Base-by-base conservation (phyloP, 2,113 vertebrate genomes). In the Mustela nigripes region DNA sequence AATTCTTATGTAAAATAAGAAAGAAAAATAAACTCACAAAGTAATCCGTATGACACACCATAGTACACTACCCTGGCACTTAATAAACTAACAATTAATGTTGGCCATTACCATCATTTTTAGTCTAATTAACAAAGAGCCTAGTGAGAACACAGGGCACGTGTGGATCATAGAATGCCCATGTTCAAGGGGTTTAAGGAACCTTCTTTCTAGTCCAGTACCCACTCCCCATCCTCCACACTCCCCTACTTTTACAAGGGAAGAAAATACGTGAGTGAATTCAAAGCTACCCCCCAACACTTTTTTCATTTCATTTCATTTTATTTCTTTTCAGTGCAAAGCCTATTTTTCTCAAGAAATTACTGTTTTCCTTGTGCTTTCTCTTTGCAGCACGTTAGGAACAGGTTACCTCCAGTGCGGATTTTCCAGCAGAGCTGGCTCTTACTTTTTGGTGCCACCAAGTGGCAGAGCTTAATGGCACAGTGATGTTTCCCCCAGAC, bases 361-460 rank as follows among this genome's bases (percentile, higher is more conserved):
- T 11, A 74, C 74, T 16, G 31, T 39, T 71, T 65, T 12, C 45
- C 53, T n/a, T 95, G 16, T 31, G 21, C 1, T 92, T 92, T 94
- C n/a, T 76, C 94, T 95, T 60, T 89, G 28, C 94, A 76, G 71
- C 3, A 9, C 42, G 0, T 50, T 36, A 74, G 24, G 33, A 48
- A n/a, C 11, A 4, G 0, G n/a, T 39, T 60, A 7, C 33, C 86
- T 45, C 60, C 36, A 26, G 58, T 21, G 39, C 0, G 1, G 50
- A 60, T 22, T 28, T 19, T 22, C 71, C 4, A 2, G 39, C 69
- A 14, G 53, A 42, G 11, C 0, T 2, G 5, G 11, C 71, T 60
- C 79, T 98, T 98, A 98, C 95, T 98, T 93, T 93, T 95, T 98
- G 96, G 98, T 98, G 99, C 98, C 99, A 99, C 97, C 99, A 98